Evolutionary conservation across 2,888 invertebrate genomes (phyloP), one percentile per base, ranked within the genome.

Genomic region (Aricia artaxerxes): DNA sequence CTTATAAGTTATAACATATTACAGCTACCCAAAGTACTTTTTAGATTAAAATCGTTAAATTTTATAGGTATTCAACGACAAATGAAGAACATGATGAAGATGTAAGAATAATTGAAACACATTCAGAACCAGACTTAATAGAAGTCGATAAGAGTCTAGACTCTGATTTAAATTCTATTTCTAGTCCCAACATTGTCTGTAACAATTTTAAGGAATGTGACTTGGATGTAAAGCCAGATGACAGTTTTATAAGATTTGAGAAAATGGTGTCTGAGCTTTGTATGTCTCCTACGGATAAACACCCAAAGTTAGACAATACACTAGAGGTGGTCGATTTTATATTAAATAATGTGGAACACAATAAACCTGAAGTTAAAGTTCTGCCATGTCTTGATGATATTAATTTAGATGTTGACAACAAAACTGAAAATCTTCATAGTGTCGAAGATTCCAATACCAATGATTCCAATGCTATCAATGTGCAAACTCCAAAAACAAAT

Each of bases 171-270:
- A 75, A 72, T 44, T 79, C 80, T n/a, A 64, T 60, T 75, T 82
- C 35, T 49, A 57, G 60, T 78, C 78, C 79, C n/a, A 9, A 79
- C 73, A 60, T 81, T 38, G 77, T 73, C n/a, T 78, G 76, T 73
- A 38, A 44, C 13, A 53, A 35, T 31, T 4, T 73, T 6, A 64
- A 40, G 35, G 83, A 81, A 78, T 80, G 84, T 64, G 81, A 80
- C 16, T 85, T 82, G 82, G 83, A 83, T 64, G 77, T 85, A 24
- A 84, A 85, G 82, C 82, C 82, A 78, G 83, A 83, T 57, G 89
- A 91, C 83, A 91, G 90, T 83, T 91, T 92, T 81, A 81, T 90
- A n/a, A 84, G 85, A 85, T 83, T 89, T 80, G 90, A 91, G 83
- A 85, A 87, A 82, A 86, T 89, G 83, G 87, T 91, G 38, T 84